Base-by-base conservation (phyloP, 2,797 vertebrate genomes). In the Channallabes apus region DNA sequence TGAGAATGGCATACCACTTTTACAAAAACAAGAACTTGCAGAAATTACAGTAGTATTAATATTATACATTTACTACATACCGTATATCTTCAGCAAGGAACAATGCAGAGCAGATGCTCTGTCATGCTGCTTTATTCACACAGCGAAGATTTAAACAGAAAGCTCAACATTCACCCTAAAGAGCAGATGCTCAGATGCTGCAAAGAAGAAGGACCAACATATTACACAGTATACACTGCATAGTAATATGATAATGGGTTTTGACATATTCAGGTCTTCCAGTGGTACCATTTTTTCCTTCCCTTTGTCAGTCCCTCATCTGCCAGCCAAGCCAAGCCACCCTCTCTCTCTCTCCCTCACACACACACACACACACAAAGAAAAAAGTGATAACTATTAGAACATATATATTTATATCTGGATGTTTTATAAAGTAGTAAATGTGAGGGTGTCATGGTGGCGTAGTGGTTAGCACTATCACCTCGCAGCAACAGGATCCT, bases 191-290 rank as follows among this genome's bases (percentile, higher is more conserved):
- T 29, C 51, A 76, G 73, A 9, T 29, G 56, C 15, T 29, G 73
- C n/a, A 56, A 56, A 29, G 72, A 29, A 75, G 51, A 8, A 18
- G 27, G 27, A 32, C 51, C 15, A 2, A 58, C 22, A 58, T 22
- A 58, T 22, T 29, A 56, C 27, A 76, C n/a, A 24, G 29, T 24
- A 35, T 35, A 32, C 22, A 77, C 8, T 76, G 29, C 27, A 32
- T 6, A 58, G 54, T 12, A 12, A 35, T 58, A 58, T 35, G 11
- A 24, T 78, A 7, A 78, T 14, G 2, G 54, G 27, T 77, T 27
- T 78, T 78, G 29, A 78, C 9, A 78, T 29, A 78, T 35, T 78
- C 61, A 78, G 75, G 32, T 61, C 20, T 78, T 78, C 56, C 75
- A 78, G 20, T 24, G 18, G 18, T 78, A 22, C 56, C 5, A 32